Base-by-base conservation (phyloP, 2,888 invertebrate genomes). In the Noctua janthe region DNA sequence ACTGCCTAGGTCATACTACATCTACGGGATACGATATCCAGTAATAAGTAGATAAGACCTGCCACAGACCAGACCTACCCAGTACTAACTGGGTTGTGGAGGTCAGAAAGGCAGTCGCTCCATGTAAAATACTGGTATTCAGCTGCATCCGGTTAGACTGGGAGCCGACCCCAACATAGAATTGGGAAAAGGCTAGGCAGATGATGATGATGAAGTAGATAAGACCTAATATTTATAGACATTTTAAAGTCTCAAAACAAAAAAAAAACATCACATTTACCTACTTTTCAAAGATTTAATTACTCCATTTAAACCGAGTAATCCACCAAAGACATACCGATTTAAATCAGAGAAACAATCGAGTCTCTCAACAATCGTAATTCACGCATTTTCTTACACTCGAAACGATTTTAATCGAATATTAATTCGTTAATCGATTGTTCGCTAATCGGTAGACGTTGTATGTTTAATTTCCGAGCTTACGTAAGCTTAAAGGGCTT, bases 401-500 rank as follows among this genome's bases (percentile, higher is more conserved):
- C 17, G 54, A 79, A 62, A 39, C 73, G 74, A 74, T 79, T 79
- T 80, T 74, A 87, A 88, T 86, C 78, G 70, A 81, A 77, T 79
- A 79, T 76, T 75, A 73, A 78, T 80, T 75, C 64, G 47, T 84
- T 77, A 84, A 74, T 72, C 80, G 67, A 80, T 71, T 59, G 17
- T 79, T 84, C 83, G 78, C 73, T 85, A 80, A 88, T 86, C 87
- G 78, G 76, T 75, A 72, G 76, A 66, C 76, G 75, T 13, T 80
- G 83, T 86, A 73, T 88, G 77, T 82, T 82, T 81, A 81, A 87
- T 83, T 88, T 86, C 76, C 23, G 43, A 86, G 84, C 87, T 87
- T 83, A 78, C 76, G 64, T 73, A 23, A 72, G 77, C 70, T 75
- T 80, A n/a, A 75, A 76, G 54, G 13, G 47, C 35, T 79, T 47